Base-by-base conservation (phyloP, 2,888 invertebrate species). In the Alcis repandata region DNA sequence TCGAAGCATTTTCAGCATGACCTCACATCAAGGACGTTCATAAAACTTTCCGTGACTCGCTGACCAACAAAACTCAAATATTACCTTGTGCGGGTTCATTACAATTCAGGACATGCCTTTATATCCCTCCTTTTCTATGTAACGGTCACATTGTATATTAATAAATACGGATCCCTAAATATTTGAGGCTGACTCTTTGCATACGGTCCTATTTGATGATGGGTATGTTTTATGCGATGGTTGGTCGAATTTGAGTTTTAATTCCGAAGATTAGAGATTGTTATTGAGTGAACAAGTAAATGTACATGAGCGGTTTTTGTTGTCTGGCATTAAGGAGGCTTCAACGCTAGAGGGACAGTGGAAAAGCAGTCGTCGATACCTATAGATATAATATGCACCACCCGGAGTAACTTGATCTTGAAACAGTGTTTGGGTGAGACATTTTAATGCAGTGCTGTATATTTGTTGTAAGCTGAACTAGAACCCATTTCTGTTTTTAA, bases 81-180 rank as follows among this genome's bases (percentile, higher is more conserved):
- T 80, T 73, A 79, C 56, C 60, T 38, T 62, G 79, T 81, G 79
- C 81, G 78, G 79, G 79, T 81, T 85, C 86, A 86, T 88, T 86
- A 76, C 73, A 75, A 89, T 89, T 88, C 88, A 76, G 78, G 73
- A 75, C 86, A 81, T 83, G 86, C 78, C 72, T 72, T 72, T 52
- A 22, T 69, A 62, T 67, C 72, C 73, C 69, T 72, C 71, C 59
- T 59, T 59, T 67, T 59, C 59, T 43, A 56, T 65, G 65, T 56
- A 61, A 52, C 59, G 71, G 71, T 64, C 68, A 67, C 70, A 65
- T 65, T 65, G 59, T 57, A 56, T 57, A 65, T 65, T 65, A 65
- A 65, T 65, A 65, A 64, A 64, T 60, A 56, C 56, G 56, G 58
- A 17, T 52, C 59, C 43, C 54, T 59, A 59, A 65, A 65, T 60